Base-by-base conservation (phyloP, 1,140 invertebrate species). In the Sinonovacula constricta region DNA sequence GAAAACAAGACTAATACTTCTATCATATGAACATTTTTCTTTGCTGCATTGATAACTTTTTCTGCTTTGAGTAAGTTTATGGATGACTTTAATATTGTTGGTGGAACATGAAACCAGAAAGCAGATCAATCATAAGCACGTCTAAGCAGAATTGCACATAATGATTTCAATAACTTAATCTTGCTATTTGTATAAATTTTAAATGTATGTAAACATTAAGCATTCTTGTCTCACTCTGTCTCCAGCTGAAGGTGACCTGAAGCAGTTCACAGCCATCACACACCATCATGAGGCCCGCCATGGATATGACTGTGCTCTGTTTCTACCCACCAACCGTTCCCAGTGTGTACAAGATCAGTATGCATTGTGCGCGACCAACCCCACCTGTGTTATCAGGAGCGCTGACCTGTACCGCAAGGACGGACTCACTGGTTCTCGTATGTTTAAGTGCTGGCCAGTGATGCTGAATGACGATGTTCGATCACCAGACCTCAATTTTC, bases 401-500 rank as follows among this genome's bases (percentile, higher is more conserved):
- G 84, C 81, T n/a, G 87, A 89, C 56, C 28, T 74, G 0, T 87
- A 85, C 79, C 77, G 87, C n/a, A 87, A 88, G 51, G 87, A 88
- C 81, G 88, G 88, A 3, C 66, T 85, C 5, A 81, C 65, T 62
- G 83, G 82, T 1, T 86, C 86, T 12, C 79, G 74, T 34, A 80
- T 87, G 62, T 89, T 88, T 72, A 86, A 82, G 59, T 81, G 87
- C 0, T 89, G 87, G 86, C 88, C 88, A n/a, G 81, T 89, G 18
- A 72, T 83, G 3, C 82, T 86, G 22, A 84, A 86, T 34, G 87
- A 89, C 31, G 72, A 77, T 26, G 51, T 84, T 24, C 75, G 60
- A 70, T 82, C 83, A 5, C 83, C 85, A 33, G 86, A 89, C 60
- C 72, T 89, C 51, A 85, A 80, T 62, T 31, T 86, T 22, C 79